Evolutionary conservation across 2,888 invertebrate species (phyloP).

Genomic region (Leptinotarsa tumamoca): DNA sequence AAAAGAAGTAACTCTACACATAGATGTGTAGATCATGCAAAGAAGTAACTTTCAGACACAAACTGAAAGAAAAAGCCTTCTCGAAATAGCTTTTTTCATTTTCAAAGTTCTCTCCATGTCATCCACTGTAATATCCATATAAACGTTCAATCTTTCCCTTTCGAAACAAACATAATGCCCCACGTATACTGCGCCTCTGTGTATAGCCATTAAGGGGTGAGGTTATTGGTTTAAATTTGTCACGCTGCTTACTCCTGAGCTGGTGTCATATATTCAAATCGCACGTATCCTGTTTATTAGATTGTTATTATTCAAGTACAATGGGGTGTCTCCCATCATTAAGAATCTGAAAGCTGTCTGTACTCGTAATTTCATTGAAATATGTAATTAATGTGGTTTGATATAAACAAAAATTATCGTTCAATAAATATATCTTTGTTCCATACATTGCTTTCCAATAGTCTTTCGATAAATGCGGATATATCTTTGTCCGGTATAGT

Average conservation of each 20-base stretch:
- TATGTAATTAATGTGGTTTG: not conserved
- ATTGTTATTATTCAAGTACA: slow-evolving; percentile 36
- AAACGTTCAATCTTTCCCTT: not conserved
- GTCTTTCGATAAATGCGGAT: no score
- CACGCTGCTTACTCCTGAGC: slow-evolving; percentile 41
- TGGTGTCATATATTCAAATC: slow-evolving; percentile 41
- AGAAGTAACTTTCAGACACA: no score
- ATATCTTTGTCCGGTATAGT: no score
- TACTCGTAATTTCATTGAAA: not conserved
- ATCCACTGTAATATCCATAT: no score
- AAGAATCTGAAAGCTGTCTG: slow-evolving; percentile 5
- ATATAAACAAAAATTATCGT: no score
- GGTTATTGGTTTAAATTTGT: slow-evolving; percentile 53
- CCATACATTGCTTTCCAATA: no score
- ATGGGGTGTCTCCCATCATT: slow-evolving; percentile 25
- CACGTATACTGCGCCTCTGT: slow-evolving; percentile 17
- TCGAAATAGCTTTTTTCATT: no score
- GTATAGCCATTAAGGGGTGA: slow-evolving; percentile 48
- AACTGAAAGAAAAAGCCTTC: no score
- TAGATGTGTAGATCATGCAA: no score
- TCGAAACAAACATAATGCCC: not conserved
- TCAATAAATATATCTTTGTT: no score
- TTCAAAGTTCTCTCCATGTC: no score
- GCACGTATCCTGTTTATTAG: slow-evolving; percentile 43
- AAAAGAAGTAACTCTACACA: no score